Base-by-base conservation (phyloP, 2,888 invertebrate species). In the Antitype chi region DNA sequence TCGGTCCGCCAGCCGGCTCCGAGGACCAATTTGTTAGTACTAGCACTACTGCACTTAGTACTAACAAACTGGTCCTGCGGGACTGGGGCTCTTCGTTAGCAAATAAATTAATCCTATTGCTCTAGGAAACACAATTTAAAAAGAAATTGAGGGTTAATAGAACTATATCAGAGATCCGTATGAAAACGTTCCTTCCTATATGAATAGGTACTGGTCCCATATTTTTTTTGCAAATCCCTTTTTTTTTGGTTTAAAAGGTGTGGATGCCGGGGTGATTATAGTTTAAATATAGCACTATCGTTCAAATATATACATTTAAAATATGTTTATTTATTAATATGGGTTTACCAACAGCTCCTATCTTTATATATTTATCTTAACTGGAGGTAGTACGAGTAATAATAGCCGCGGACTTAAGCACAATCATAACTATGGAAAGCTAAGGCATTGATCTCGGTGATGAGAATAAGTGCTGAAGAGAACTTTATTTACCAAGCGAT, bases 1-100 rank as follows among this genome's bases (percentile, higher is more conserved):
- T 38, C 52, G 17, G 4, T 55, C 23, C 38, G 53, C 64, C 23
- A 57, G 25, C 25, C 20, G 43, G 82, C 64, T 66, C 55, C n/a
- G 32, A 62, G 82, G 80, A 67, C 25, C 78, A 38, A 47, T 55
- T 70, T 49, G 70, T 70, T 62, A 77, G 52, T n/a, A 25, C 43
- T 52, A 28, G 49, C 38, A 20, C 47, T 38, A 25, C 74, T 28
- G 49, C 70, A 32, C 28, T 17, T 17, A 63, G 32, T 15, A 38
- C 47, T 28, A 38, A 55, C 57, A 63, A 67, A 81, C 52, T 64
- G 20, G 6, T 38, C 53, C 28, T 57, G n/a, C 49, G 57, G 15
- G 25, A 55, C 17, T 6, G 28, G 23, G 13, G 66, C 38, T 53
- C 47, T 64, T 57, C 32, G 11, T 25, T 32, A 20, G 32, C 15